Percentiles rank a stretch among this genome's conserved stretches.
Evolutionary conservation across 2,113 vertebrate species (phyloP).

Genomic region (Xenopus laevis): DNA sequence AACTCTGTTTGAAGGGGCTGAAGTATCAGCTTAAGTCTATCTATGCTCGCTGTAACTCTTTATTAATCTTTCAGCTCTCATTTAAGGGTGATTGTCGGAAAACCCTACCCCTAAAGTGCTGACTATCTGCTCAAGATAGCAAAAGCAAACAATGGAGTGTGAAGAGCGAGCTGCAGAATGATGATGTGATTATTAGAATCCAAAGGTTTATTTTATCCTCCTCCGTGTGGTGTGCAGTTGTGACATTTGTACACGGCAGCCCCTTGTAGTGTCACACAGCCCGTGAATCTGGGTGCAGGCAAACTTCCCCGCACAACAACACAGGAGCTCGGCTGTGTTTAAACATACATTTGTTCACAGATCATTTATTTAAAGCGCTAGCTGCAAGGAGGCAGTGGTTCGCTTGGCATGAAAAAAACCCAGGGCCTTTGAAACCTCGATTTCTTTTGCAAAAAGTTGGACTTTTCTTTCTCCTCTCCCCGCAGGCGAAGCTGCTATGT

Average conservation of each 20-base stretch:
- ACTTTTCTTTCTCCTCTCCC: slow-evolving; percentile 14
- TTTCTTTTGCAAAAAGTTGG: slow-evolving; percentile 35
- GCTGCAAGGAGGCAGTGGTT: slow-evolving; percentile 26
- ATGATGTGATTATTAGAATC: neutral
- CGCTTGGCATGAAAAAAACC: slow-evolving; percentile 30
- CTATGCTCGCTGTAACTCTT: too few relatives aligned
- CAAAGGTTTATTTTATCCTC: neutral
- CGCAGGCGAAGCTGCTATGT: slow-evolving; percentile 70
- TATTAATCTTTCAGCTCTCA: too few relatives aligned
- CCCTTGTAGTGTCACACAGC: neutral
- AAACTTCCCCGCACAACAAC: slow-evolving; percentile 7
- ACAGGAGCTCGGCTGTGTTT: slow-evolving; percentile 14
- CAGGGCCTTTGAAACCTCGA: slow-evolving; percentile 45
- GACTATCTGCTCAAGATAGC: too few relatives aligned
- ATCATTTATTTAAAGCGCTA: slow-evolving; percentile 15
- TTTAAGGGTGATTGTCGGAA: too few relatives aligned
- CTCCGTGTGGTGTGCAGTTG: neutral
- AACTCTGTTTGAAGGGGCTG: too few relatives aligned
- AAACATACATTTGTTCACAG: neutral
- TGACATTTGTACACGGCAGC: neutral
- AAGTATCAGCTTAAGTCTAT: too few relatives aligned
- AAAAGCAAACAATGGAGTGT: too few relatives aligned
- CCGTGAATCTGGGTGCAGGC: too few relatives aligned
- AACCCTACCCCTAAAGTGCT: too few relatives aligned
- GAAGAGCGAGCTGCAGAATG: neutral